Evolutionary conservation across 2,113 vertebrate species (phyloP).

Genomic region (Myotis brandtii): DNA sequence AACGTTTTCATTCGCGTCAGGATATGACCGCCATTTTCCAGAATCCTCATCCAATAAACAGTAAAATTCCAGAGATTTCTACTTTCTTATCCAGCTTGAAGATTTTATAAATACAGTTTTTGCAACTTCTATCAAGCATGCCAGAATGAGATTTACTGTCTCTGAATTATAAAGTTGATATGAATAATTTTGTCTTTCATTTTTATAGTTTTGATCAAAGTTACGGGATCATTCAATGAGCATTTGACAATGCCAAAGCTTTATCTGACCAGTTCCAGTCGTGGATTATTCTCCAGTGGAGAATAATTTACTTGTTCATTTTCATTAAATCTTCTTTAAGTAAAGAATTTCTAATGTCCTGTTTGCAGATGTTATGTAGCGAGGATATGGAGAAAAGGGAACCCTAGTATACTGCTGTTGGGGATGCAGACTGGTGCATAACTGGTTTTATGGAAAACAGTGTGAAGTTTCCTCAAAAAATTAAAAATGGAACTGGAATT

Average conservation of each 20-base stretch:
- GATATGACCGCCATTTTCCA: slow-evolving; percentile 67
- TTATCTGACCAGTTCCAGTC: not conserved
- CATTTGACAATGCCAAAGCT: not conserved
- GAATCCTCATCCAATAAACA: slow-evolving; percentile 65
- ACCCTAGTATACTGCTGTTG: too few species aligned
- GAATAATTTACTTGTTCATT: not conserved
- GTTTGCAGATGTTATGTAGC: not conserved
- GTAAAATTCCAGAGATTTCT: slow-evolving; percentile 24
- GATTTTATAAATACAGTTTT: slow-evolving; percentile 63
- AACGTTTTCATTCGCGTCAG: slow-evolving; percentile 11
- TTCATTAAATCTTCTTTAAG: slow-evolving; percentile 47
- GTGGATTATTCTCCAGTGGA: not conserved
- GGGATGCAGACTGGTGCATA: too few species aligned
- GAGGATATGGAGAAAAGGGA: too few species aligned
- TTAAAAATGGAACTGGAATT: too few species aligned
- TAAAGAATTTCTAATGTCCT: not conserved
- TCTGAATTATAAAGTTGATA: slow-evolving; percentile 47
- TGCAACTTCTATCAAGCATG: not conserved
- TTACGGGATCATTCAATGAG: not conserved
- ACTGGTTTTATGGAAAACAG: too few species aligned
- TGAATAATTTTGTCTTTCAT: slow-evolving; percentile 33
- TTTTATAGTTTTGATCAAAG: slow-evolving; percentile 17
- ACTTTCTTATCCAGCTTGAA: slow-evolving; percentile 49
- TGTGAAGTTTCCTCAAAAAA: too few species aligned
- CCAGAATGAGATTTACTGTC: slow-evolving; percentile 1